Evolutionary conservation across 2,113 vertebrate genomes (phyloP).

Genomic region (Xenopus borealis): DNA sequence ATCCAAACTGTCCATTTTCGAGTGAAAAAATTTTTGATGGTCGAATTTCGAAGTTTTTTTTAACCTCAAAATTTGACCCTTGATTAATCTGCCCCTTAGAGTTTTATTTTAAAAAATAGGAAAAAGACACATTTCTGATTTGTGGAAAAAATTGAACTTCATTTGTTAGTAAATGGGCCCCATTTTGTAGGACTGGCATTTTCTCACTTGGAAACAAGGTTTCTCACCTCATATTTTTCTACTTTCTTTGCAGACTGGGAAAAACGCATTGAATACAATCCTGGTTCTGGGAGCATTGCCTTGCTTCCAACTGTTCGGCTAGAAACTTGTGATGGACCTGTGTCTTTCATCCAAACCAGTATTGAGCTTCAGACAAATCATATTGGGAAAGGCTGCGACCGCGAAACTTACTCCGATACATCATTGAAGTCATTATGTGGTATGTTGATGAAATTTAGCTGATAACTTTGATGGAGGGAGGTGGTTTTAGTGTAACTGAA

Average conservation of each 20-base stretch:
- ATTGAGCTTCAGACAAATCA: constrained; percentile 87
- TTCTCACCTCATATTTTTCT: background rate
- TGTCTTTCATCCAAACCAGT: constrained; percentile 82
- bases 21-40: too few relatives aligned
- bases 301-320: constrained; percentile 88
- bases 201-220: too few relatives aligned
- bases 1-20: too few relatives aligned
- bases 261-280: constrained; percentile 86
- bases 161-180: too few relatives aligned
- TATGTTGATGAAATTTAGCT: constrained; percentile 54
- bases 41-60: too few relatives aligned
- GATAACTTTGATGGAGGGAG: background rate
- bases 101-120: too few relatives aligned
- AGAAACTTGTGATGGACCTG: constrained; percentile 85
- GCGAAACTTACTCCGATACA: constrained; percentile 90
- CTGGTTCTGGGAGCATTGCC: constrained; percentile 83
- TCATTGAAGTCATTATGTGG: constrained; percentile 92
- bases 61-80: too few relatives aligned
- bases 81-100: too few relatives aligned
- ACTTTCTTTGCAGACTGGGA: constrained; percentile 75
- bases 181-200: too few relatives aligned
- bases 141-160: too few relatives aligned
- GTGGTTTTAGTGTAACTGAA: too few relatives aligned
- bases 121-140: too few relatives aligned
- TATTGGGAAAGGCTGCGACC: constrained; percentile 89